Evolutionary conservation across 2,113 vertebrate species (phyloP), one percentile per base, ranked within the genome.

Genomic region (Leptocoma aspasia): DNA sequence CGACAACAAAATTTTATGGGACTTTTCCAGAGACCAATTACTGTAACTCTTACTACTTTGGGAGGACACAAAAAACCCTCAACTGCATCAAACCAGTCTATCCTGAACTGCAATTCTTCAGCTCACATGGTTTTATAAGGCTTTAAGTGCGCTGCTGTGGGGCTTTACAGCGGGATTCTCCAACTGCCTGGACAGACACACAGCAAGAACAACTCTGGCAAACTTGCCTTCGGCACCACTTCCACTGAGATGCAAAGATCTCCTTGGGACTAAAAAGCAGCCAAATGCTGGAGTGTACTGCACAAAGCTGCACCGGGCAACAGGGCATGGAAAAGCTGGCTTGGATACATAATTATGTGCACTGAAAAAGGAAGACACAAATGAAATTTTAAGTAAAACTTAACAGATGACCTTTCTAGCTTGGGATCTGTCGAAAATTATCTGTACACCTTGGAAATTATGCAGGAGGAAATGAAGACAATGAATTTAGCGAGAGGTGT

Each of bases 391-490:
- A 31, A 85, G 35, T 68, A 70, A 63, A 71, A 96, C 23, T 42
- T 80, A 66, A 79, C 14, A 57, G 73, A 75, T 78, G 37, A n/a
- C 84, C 75, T 86, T 85, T 94, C 64, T 10, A 65, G 69, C 22
- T 50, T 11, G 18, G 10, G 59, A 72, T 85, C n/a, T 60, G 65
- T 53, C 6, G 15, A 79, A 65, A 86, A 27, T 12, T 5, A 53
- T 86, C 47, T 86, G 66, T 69, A 68, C 44, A 56, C 60, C 56
- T 66, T 81, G 64, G 49, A 94, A 82, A 92, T 45, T 65, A 95
- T 44, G 31, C 39, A 39, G 88, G 41, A 92, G 68, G 42, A 95
- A 90, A 92, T 73, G 44, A 94, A 93, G 77, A 95, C 53, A 93
- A 94, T 64, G 93, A 81, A 95, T 86, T 94, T 88, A 95, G 76